Base-by-base conservation (phyloP, 1,140 invertebrate species). In the Gonatopus flavifemur region DNA sequence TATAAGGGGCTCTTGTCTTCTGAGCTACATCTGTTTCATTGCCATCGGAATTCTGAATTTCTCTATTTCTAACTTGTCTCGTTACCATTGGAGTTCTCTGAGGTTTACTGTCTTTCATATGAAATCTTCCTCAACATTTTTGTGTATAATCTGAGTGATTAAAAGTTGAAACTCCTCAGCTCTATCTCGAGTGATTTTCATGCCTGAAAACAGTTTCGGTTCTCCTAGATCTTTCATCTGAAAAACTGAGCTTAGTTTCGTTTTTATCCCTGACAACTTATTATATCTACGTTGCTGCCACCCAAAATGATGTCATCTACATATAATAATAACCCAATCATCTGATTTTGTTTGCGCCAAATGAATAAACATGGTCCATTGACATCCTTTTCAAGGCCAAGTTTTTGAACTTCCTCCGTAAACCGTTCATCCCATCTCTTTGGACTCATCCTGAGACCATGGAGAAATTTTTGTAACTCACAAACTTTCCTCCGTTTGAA, bases 71-170 rank as follows among this genome's bases (percentile, higher is more conserved):
- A 12, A 42, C 40, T 28, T 42, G 40, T 28, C 22, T 22, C n/a
- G 40, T 42, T 13, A 42, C 58, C n/a, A 68, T 62, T 8, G 65
- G 67, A 20, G 57, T 62, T 71, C 47, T 36, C n/a, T n/a, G n/a
- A n/a, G n/a, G n/a, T n/a, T n/a, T n/a, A n/a, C n/a, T n/a, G n/a
- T n/a, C n/a, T n/a, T 13, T 32, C 59, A 69, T 61, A n/a, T 61
- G 46, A 47, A 67, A 69, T 35, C 41, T 52, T 33, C 50, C 22
- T 28, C 57, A 31, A 16, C n/a, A n/a, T 66, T 46, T 41, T 64
- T 33, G 5, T 33, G 9, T n/a, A 39, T 39, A 15, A n/a, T n/a
- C 15, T 33, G 9, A 4, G 32, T 9, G n/a, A n/a, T n/a, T n/a
- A n/a, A n/a, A n/a, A n/a, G n/a, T n/a, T n/a, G n/a, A n/a, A n/a